phyloP scores from a whole-genome alignment of 2,888 invertebrate genomes.

The Rhodophaea formosa region DNA sequence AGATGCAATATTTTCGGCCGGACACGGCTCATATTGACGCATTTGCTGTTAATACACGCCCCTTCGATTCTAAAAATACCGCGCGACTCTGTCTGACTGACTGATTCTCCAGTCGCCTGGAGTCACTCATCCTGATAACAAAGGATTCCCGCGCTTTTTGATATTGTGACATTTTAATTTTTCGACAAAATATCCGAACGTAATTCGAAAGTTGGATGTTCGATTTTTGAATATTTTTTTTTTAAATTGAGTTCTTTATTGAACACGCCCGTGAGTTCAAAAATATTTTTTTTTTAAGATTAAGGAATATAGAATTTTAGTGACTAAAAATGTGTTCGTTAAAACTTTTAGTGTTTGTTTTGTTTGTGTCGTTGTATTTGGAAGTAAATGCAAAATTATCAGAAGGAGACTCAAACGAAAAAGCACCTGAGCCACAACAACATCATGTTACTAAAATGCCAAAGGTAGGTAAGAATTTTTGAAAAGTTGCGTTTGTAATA shows the following conservation, averaged over 20 bases:
- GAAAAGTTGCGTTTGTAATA: neutral
- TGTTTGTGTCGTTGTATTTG: slow-evolving; percentile 44
- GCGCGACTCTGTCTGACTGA: slow-evolving; percentile 48
- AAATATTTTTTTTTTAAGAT: slow-evolving; percentile 13
- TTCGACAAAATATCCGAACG: neutral
- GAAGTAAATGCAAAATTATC: slow-evolving; percentile 41
- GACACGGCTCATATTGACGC: slow-evolving; percentile 25
- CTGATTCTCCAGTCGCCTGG: slow-evolving; percentile 58
- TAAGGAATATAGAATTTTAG: slow-evolving; percentile 9
- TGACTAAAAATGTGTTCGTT: slow-evolving; percentile 23
- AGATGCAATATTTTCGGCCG: slow-evolving; percentile 15
- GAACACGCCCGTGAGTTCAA: neutral
- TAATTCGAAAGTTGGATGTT: neutral
- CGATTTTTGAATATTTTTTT: slow-evolving; percentile 18
- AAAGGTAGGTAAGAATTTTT: slow-evolving; percentile 36
- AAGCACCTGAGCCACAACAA: slow-evolving; percentile 34
- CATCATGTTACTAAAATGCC: slow-evolving; percentile 31
- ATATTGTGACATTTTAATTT: slow-evolving; percentile 32
- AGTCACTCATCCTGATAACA: slow-evolving; percentile 37
- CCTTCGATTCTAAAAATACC: slow-evolving; percentile 53
- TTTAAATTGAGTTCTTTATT: neutral
- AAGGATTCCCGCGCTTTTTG: slow-evolving; percentile 41
- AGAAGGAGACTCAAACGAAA: slow-evolving; percentile 42
- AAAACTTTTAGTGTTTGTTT: slow-evolving; percentile 41
- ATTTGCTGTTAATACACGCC: slow-evolving; percentile 39